Base-by-base conservation (phyloP, 2,888 invertebrate species). In the Bombyx huttoni region DNA sequence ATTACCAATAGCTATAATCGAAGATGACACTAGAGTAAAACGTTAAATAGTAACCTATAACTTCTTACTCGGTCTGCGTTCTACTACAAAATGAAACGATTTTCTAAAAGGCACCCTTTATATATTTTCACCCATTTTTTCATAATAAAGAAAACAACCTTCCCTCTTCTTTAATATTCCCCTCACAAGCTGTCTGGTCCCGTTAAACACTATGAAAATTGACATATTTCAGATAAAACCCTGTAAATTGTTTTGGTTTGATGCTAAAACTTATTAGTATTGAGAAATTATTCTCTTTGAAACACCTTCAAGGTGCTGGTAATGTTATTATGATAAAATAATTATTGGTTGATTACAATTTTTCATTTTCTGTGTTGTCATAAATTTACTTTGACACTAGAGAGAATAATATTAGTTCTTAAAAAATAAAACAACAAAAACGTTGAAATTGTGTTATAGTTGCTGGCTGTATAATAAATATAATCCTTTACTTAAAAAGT, bases 91-190 rank as follows among this genome's bases (percentile, higher is more conserved):
- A 74, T 82, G 77, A 60, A 56, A 51, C 52, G 24, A 14, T 54
- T 54, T 58, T 63, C 60, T 55, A 59, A 56, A 59, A 61, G 58
- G 65, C 53, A 52, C 56, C 62, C 56, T 65, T 79, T 86, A 71
- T 87, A 85, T 81, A 83, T 62, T 55, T 54, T 54, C 59, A 57
- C 61, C 67, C 63, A 12, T 40, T 40, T 40, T 12, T 24, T 40
- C 8, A 35, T 7, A 7, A 35, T 50, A 53, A 63, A 59, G 55
- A 65, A 76, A 80, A 81, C 72, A 81, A 65, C 64, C 61, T 68
- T 68, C 73, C 75, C 82, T 79, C 84, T 80, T 75, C 62, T 78
- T 87, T 84, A 87, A 86, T 87, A 88, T 88, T 87, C 87, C 78
- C 78, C 81, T 71, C 78, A 71, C 65, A 62, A 52, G 61, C 60